Evolutionary conservation across 2,888 invertebrate species (phyloP), one percentile per base, ranked within the genome.

Genomic region (Automeris io): DNA sequence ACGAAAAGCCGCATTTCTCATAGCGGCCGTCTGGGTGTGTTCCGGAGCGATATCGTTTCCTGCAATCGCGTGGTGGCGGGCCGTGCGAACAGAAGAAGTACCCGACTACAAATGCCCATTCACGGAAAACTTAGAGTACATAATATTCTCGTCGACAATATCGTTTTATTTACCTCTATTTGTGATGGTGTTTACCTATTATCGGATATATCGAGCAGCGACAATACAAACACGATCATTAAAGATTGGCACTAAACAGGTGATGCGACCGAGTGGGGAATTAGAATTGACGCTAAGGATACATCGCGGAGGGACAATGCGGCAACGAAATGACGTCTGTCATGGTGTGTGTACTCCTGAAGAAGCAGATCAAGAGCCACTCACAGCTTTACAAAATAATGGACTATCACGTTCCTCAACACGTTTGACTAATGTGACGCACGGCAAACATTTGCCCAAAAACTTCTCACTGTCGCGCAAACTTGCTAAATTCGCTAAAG

Each of bases 101-200:
- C 94, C 95, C 5, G 90, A 91, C 53, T 92, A 91, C 66, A 94
- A 94, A 72, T 99, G 99, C 79, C 93, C 95, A 35, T 99, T 99
- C 77, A 99, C 99, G 47, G 97, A 98, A 77, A 96, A 98, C 79
- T 88, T 96, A 57, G 96, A 96, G 43, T 99, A 99, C 77, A 89
- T 99, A 50, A 94, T 98, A 70, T 98, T 99, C 86, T 98, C 98
- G 8, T 98, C 98, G 33, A 94, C 97, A 47, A 96, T 99, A 64
- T 98, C 98, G 12, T 99, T 99, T 85, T 99, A 99, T 78, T 89
- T 97, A 54, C 99, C 99, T 18, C 87, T 99, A 18, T 92, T 96
- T 71, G 95, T 99, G 40, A 99, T 99, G 97, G 95, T 99, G 50
- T 98, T 98, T 78, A 98, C 98, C 3, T 99, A 99, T 76, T 97